phyloP scores from a whole-genome alignment of 2,113 vertebrate species.

The Myrmophylax atrothorax region DNA sequence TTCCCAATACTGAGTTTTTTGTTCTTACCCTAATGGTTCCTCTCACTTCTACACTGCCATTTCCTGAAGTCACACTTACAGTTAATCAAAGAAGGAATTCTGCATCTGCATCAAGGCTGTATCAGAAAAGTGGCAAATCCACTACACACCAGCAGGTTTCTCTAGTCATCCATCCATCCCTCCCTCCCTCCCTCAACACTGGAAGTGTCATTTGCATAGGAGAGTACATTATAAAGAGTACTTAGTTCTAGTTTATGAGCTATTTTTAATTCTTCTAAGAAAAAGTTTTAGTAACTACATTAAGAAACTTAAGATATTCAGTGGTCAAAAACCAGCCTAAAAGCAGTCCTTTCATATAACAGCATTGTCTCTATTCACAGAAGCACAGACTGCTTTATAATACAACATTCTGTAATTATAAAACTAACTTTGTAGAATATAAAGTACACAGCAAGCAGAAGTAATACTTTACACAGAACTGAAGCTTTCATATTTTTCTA shows the following conservation, averaged over 20 bases:
- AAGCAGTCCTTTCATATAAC: not conserved
- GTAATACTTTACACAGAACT: not conserved
- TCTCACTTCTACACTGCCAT: not conserved
- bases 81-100: not conserved
- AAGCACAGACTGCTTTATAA: not conserved
- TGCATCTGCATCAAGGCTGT: not conserved
- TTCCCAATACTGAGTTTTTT: not conserved
- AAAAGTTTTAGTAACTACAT: not conserved
- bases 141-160: not conserved
- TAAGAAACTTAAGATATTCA: not conserved
- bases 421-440: not conserved
- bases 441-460: not conserved
- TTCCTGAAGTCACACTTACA: not conserved
- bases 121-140: not conserved
- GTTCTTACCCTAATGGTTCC: not conserved
- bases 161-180: not conserved
- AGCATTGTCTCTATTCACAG: not conserved
- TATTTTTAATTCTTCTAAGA: not conserved
- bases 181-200: not conserved
- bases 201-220: not conserved
- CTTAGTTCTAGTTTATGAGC: not conserved
- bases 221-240: not conserved
- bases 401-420: not conserved
- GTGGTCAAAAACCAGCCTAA: not conserved
- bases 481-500: not conserved